phyloP scores from a whole-genome alignment of 2,113 vertebrate genomes.

The Lanius collurio region DNA sequence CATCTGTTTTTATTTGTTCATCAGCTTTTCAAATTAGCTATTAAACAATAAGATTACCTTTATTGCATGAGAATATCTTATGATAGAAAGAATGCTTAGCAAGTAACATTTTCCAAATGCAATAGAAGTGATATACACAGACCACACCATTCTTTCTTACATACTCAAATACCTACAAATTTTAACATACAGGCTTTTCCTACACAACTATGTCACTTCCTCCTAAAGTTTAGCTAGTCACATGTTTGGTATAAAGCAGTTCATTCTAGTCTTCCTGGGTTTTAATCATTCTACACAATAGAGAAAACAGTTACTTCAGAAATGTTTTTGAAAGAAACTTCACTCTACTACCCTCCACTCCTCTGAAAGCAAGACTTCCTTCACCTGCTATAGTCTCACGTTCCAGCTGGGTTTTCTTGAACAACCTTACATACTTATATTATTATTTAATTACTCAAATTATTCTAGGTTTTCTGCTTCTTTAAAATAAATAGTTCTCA shows the following conservation, averaged over 20 bases:
- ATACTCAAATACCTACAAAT: background rate
- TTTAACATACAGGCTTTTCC: background rate
- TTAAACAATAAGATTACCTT: background rate
- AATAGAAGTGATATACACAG: background rate
- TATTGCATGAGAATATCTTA: background rate
- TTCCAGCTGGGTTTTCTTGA: background rate
- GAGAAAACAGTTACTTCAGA: background rate
- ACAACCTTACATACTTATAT: background rate
- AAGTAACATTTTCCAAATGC: background rate
- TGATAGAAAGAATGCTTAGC: background rate
- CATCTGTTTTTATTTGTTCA: background rate
- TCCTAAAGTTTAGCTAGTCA: background rate
- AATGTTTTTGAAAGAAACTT: background rate
- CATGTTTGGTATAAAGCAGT: background rate
- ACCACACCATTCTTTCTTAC: background rate
- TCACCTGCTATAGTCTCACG: fast-evolving
- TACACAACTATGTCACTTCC: background rate
- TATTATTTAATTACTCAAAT: background rate
- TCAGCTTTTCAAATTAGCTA: background rate
- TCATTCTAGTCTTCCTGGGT: background rate
- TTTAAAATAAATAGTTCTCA: background rate
- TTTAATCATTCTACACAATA: background rate
- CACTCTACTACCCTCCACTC: background rate
- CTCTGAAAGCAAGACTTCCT: background rate
- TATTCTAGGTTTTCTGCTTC: background rate